Base-by-base conservation (phyloP, 1,140 invertebrate species). In the Uloborus diversus region DNA sequence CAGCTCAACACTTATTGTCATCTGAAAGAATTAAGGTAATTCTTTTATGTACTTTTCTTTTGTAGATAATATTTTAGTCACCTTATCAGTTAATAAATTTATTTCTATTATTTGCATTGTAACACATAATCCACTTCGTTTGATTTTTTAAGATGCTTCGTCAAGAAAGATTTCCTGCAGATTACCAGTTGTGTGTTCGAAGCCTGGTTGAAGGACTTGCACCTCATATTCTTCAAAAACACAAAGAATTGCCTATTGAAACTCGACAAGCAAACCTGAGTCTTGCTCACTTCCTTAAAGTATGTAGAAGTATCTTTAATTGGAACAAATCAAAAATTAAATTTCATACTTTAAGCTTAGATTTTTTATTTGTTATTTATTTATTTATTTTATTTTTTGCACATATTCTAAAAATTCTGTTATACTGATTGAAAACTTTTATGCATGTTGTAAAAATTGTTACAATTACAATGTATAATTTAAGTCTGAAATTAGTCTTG, bases 1-100 rank as follows among this genome's bases (percentile, higher is more conserved):
- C 97, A 94, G 94, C 94, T 0, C 93, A 96, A 84, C 92, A 95
- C 88, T 88, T 97, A 73, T 89, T 97, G n/a, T 91, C 90, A 61
- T 93, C 93, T 11, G 94, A 93, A 17, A 89, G 94, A 84, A 95
- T 96, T 82, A 96, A 94, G 89, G 93, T 94, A 68, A 59, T 20
- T 42, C 37, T 42, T 47, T 47, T 47, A 3, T 47, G 13, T 47
- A 47, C n/a, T n/a, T 47, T 47, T 2, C 42, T 47, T 42, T 47
- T 47, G 11, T 2, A 14, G n/a, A 14, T 3, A 47, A 14, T 47
- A 47, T 14, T 47, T 47, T n/a, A 47, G 1, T 1, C n/a, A 47
- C 42, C 13, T 3, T 14, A 47, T 56, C 9, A 56, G 9, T 23
- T 56, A 56, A 9, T 56, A n/a, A 56, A 56, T 56, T 56, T 2